phyloP scores from a whole-genome alignment of 2,113 vertebrate species.

The Ornithorhynchus anatinus region DNA sequence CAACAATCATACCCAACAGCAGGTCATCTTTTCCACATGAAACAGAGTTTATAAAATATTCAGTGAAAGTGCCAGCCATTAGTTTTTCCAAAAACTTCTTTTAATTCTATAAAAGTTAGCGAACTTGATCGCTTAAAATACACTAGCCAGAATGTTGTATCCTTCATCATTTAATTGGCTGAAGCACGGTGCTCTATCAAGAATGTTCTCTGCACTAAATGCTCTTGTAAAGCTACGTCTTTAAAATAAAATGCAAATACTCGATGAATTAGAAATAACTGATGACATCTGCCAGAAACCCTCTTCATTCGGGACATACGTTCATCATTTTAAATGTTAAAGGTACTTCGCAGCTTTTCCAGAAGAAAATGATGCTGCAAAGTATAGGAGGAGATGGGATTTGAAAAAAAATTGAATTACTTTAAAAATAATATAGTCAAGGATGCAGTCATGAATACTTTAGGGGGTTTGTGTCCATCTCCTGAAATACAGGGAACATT shows the following conservation, averaged over 20 bases:
- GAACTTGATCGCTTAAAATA: slow-evolving; percentile 9
- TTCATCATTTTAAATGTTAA: neutral
- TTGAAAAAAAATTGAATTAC: too few species aligned
- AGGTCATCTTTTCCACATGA: too few species aligned
- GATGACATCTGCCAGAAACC: neutral
- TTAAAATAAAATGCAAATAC: neutral
- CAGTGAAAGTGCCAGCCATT: neutral
- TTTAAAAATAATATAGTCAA: neutral
- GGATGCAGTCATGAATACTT: neutral
- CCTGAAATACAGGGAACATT: neutral
- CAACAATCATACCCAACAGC: too few species aligned
- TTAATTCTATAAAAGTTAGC: slow-evolving; percentile 3
- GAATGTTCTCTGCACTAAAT: neutral
- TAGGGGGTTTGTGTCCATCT: neutral
- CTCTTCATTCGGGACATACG: neutral
- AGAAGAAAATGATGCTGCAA: neutral
- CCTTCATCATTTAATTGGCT: neutral
- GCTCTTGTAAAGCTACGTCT: neutral
- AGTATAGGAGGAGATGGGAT: neutral
- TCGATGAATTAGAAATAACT: slow-evolving; percentile 2
- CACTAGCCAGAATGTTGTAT: neutral
- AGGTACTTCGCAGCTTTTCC: neutral
- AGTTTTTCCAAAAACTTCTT: neutral
- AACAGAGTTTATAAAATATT: neutral
- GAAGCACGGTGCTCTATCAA: neutral